Evolutionary conservation across 2,113 vertebrate genomes (phyloP), one percentile per base, ranked within the genome.

Genomic region (Melanerpes formicivorus): DNA sequence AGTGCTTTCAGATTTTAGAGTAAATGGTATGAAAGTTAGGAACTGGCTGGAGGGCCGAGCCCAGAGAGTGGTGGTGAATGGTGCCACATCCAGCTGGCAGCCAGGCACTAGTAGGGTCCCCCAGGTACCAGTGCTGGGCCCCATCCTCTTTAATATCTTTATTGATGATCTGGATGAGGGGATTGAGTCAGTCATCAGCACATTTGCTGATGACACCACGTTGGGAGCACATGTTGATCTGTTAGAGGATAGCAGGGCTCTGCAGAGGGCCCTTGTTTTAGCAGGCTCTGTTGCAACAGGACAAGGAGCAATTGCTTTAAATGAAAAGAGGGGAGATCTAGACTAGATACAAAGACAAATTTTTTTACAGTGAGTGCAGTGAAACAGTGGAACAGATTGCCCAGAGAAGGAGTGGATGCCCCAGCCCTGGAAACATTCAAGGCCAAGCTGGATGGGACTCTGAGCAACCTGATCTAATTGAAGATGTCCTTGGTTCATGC

Each of bases 1-100:
- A 65, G 27, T 89, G 46, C 60, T 82, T 90, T 69, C 72, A 86
- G 76, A 86, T 80, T 91, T 86, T 79, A 59, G 46, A 91, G 59
- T 85, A 89, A 94, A 74, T 0, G 5, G 32, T 67, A 73, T 4
- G 12, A 89, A 83, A 48, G 19, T 11, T 40, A 40, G 40, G 40
- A 40, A 40, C 40, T 40, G 40, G 40, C 40, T 40, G 40, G 10
- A 40, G 10, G 40, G 40, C 40, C 40, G 40, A 40, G 40, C 40
- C 40, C 40, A 40, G 40, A 40, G 40, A 40, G 40, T 40, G 40
- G 40, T 40, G 40, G 40, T 40, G 40, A 40, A 40, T 11, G 40
- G 40, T 40, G 40, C 40, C 40, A 40, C 40, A 40, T 40, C 40
- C 40, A 40, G 40, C 40, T 40, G 40, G 40, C 11, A 40, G 40